Percentiles rank a stretch among this genome's conserved stretches.
These are phyloP conservation scores for Euplagia quadripunctaria DNA, from an alignment of 2,888 invertebrate genomes.

Conservation along the genomic window DNA sequence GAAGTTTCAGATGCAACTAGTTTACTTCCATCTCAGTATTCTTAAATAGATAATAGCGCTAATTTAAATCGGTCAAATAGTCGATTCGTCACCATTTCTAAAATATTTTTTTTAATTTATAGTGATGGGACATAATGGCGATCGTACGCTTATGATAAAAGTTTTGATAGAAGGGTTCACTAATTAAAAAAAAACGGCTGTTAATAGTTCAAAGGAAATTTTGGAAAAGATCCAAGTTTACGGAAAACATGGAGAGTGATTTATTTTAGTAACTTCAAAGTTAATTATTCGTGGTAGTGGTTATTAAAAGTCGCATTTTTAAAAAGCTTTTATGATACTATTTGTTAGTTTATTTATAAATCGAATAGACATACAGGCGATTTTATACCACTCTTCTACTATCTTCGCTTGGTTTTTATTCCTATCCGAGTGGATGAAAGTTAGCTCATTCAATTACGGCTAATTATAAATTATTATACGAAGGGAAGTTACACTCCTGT, in stretches of 20 bases:
- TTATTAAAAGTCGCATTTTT: constrained; percentile 3
- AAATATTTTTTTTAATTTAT: background rate
- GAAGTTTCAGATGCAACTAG: no score
- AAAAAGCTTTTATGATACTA: background rate
- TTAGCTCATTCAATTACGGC: background rate
- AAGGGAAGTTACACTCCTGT: no score
- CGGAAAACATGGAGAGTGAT: constrained; percentile 4
- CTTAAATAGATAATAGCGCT: no score
- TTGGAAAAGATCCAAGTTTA: constrained; percentile 28
- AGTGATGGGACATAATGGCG: constrained; percentile 16
- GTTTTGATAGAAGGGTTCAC: constrained; percentile 34
- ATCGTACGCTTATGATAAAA: constrained; percentile 14
- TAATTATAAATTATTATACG: no score
- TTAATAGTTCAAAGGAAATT: constrained; percentile 31
- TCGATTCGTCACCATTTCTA: background rate
- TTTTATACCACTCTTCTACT: background rate
- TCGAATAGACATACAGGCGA: background rate
- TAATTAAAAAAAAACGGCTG: constrained; percentile 40
- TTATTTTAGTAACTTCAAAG: constrained; percentile 27
- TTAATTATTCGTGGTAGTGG: background rate
- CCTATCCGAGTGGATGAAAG: background rate
- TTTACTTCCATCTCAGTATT: no score
- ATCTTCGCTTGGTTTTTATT: background rate
- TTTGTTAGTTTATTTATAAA: background rate
- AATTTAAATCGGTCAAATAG: background rate